A percentile compares a stretch with the other conserved stretches of the same genome.
Conservation (phyloP, 1,140 invertebrate genomes). For the Galleria mellonella region DNA sequence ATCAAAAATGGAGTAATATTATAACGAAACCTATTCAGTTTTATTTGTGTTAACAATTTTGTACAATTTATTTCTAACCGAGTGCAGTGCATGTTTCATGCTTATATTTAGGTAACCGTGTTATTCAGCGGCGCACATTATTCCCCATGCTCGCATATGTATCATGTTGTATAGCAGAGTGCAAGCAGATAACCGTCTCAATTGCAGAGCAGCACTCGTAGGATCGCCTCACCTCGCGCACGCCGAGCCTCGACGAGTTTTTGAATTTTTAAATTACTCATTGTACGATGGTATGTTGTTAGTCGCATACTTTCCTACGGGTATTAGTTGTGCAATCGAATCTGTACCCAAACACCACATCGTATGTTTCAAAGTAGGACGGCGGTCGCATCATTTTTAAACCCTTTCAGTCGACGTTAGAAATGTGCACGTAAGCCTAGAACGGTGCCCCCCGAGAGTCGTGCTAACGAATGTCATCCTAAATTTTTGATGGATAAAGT, state of each 20-base stretch:
- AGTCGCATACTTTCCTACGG: constrained; percentile 35
- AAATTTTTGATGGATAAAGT: constrained; percentile 68
- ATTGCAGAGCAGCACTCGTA: constrained; percentile 57
- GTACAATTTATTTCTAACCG: constrained; percentile 16
- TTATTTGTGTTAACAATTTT: constrained; percentile 29
- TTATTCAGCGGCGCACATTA: constrained; percentile 29
- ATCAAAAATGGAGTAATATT: constrained; percentile 20
- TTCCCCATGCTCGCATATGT: constrained; percentile 17
- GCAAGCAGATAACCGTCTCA: constrained; percentile 60
- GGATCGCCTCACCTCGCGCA: constrained; percentile 55
- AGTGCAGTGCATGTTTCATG: constrained; percentile 11
- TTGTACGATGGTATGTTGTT: constrained; percentile 70
- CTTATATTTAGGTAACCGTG: constrained; percentile 28
- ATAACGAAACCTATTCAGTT: constrained; percentile 10
- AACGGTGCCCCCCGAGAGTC: constrained; percentile 51
- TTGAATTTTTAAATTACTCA: constrained; percentile 77
- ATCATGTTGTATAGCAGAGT: constrained; percentile 22
- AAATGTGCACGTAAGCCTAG: constrained; percentile 53
- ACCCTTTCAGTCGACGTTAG: constrained; percentile 22
- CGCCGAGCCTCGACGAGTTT: constrained; percentile 65
- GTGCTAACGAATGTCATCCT: constrained; percentile 66
- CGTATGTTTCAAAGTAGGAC: constrained; percentile 48
- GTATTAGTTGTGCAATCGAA: constrained; percentile 34
- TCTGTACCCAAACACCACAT: constrained; percentile 46
- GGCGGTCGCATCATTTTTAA: constrained; percentile 15